Percentiles rank a stretch among this genome's conserved stretches.
phyloP scores from a whole-genome alignment of 2,888 invertebrate species.

The Cerastis leucographa region DNA sequence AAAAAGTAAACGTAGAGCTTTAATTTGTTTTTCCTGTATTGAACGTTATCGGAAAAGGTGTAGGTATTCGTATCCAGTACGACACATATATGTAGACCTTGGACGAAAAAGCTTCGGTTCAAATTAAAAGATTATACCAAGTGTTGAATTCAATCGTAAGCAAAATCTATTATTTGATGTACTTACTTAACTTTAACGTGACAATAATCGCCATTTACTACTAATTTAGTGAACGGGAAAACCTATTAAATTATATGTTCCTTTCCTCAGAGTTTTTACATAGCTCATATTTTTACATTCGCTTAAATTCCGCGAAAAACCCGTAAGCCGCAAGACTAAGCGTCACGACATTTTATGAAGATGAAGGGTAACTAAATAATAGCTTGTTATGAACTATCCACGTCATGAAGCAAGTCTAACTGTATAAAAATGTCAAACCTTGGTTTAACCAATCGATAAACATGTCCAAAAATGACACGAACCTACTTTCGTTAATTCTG shows the following conservation, averaged over 20 bases:
- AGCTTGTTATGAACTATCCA: background rate
- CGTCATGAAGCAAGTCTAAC: constrained; percentile 13
- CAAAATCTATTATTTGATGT: background rate
- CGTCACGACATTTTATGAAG: background rate
- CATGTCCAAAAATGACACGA: background rate
- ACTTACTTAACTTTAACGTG: background rate
- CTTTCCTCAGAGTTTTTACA: constrained; percentile 6
- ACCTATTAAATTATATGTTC: background rate
- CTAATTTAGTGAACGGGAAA: constrained; percentile 13
- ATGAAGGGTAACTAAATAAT: constrained; percentile 28
- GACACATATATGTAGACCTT: background rate
- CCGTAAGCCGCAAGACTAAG: constrained; percentile 27
- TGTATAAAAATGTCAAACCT: background rate
- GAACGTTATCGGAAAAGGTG: background rate
- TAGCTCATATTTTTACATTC: background rate
- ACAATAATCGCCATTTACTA: background rate
- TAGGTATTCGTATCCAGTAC: background rate
- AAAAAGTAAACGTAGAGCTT: background rate
- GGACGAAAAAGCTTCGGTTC: background rate
- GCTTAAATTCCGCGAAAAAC: constrained; percentile 12
- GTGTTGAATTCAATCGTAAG: background rate
- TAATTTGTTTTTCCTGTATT: background rate
- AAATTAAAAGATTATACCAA: background rate
- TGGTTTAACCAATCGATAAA: background rate
- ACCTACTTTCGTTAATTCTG: constrained; percentile 14